Evolutionary conservation across 2,797 vertebrate species (phyloP), one percentile per base, ranked within the genome.

Genomic region (Valencia hispanica): DNA sequence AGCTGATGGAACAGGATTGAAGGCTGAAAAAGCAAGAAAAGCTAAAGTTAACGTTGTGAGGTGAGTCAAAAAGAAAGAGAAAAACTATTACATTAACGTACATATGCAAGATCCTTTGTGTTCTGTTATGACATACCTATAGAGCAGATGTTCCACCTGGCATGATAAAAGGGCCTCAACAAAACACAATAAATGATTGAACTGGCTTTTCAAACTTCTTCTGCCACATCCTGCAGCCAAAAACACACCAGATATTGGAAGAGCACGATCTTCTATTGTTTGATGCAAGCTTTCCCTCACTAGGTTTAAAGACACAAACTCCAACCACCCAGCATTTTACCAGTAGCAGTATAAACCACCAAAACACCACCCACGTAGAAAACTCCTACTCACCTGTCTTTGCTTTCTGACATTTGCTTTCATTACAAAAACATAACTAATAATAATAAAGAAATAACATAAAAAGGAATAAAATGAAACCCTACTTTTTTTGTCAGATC

Each of bases 271-370:
- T 61, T 47, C 57, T 75, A 36, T 65, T 82, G 68, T 83, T 79
- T 70, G 50, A 45, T 15, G 47, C 47, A 63, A 74, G 79, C 61
- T 78, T 88, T 86, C 68, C 63, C 66, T 18, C 32, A 43, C 70
- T 22, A 55, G 68, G 25, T 73, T 72, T 77, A 59, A 82, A 81
- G 79, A 77, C 74, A 79, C 75, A 85, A 79, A 36, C 15, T 76
- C 81, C 79, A 72, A 84, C 79, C 53, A 51, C 20, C 79, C 50
- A 25, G 20, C 6, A 22, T 2, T 51, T 51, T 10, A 51, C 50
- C 50, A 51, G 50, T 0, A 51, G 50, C 50, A 12, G 11, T 25
- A 9, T 22, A n/a, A 51, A 45, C 68, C 72, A 66, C 61, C 72
- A 77, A 77, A n/a, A n/a, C 63, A 45, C 65, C 65, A 80, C 87